Evolutionary conservation across 2,888 invertebrate species (phyloP), one percentile per base, ranked within the genome.

Genomic region (Scaptomyza cyrtandrae): DNA sequence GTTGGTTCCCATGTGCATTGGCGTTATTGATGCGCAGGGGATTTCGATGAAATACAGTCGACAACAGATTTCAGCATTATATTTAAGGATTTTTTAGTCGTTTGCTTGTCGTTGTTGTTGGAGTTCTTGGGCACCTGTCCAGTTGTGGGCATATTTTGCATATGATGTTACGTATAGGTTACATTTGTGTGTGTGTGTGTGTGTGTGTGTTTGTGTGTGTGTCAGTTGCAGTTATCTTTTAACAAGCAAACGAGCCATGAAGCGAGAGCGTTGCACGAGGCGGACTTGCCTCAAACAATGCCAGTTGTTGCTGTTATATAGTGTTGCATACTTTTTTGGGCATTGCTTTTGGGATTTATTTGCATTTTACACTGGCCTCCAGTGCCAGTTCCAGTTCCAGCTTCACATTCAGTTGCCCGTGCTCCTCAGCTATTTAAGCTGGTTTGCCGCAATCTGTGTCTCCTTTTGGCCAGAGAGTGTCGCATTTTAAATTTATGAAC

Each of bases 371-470:
- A 74, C 70, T 62, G 55, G 57, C 43, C 59, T 60, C 41, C 48
- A 49, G 54, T 45, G n/a, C 16, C 49, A 48, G 50, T 41, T 54
- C 33, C 33, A 10, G 54, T 45, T 10, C 16, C 49, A 48, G 50
- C 37, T 54, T 29, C 33, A 10, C 37, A 13, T 27, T 9, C 29
- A 29, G 29, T 29, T 43, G 9, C 14, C 48, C 33, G 41, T 41
- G 54, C 37, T 10, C 16, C n/a, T 50, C 27, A 29, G 53, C 53
- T 76, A 71, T 85, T 82, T 85, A 69, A 76, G 84, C 78, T 84
- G 84, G 82, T 74, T 80, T 84, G 85, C 83, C 82, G 72, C 82
- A 83, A 83, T 83, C 83, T 83, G 82, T 82, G 83, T 70, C 78
- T 70, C 64, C 55, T 77, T 70, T 60, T 71, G 67, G 62, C 64